Percentiles rank a stretch among this genome's conserved stretches.
Conservation (phyloP, 2,888 invertebrate genomes). For the Sycophila texana region DNA sequence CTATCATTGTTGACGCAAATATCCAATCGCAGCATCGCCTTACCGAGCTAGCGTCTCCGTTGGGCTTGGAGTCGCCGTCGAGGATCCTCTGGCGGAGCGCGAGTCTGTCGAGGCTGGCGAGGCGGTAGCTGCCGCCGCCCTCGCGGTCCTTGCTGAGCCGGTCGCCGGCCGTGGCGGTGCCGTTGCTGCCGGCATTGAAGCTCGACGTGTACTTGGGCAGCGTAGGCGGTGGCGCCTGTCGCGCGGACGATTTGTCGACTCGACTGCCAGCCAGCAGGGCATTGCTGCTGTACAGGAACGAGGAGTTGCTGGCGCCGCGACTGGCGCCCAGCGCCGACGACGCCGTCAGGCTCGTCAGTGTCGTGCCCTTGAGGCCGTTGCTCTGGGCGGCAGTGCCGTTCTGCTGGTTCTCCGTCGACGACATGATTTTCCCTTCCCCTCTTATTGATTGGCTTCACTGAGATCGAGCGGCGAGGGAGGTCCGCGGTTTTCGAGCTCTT, state of each 20-base stretch:
- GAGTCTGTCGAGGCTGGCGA: conserved; percentile 89
- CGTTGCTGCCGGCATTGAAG: conserved; percentile 84
- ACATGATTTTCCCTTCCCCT: conserved; percentile 16
- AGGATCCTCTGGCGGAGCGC: conserved; percentile 89
- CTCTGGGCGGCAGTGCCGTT: conserved; percentile 61
- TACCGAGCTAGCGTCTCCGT: conserved; percentile 72
- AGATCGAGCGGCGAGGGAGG: not conserved
- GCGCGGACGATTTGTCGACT: conserved; percentile 57
- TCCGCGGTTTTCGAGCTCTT: not conserved
- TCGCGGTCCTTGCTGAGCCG: conserved; percentile 82
- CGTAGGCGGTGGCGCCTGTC: conserved; percentile 87
- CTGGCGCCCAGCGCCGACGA: conserved; percentile 56
- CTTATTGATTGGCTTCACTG: not conserved
- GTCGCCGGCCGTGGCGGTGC: conserved; percentile 80
- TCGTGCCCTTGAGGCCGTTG: conserved; percentile 69
- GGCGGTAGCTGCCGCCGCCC: conserved; percentile 86
- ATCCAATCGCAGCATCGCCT: conserved; percentile 57
- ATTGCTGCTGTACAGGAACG: conserved; percentile 72
- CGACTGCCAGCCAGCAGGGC: conserved; percentile 61
- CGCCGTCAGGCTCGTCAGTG: conserved; percentile 61
- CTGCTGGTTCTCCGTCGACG: conserved; percentile 55
- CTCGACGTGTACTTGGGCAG: conserved; percentile 88
- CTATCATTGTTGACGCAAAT: too few species aligned
- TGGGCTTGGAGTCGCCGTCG: conserved; percentile 81
- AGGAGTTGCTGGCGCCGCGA: conserved; percentile 67